Percentiles rank a stretch among this genome's conserved stretches.
Conservation (phyloP, 2,113 vertebrate genomes). For the Amblyornis subalaris region DNA sequence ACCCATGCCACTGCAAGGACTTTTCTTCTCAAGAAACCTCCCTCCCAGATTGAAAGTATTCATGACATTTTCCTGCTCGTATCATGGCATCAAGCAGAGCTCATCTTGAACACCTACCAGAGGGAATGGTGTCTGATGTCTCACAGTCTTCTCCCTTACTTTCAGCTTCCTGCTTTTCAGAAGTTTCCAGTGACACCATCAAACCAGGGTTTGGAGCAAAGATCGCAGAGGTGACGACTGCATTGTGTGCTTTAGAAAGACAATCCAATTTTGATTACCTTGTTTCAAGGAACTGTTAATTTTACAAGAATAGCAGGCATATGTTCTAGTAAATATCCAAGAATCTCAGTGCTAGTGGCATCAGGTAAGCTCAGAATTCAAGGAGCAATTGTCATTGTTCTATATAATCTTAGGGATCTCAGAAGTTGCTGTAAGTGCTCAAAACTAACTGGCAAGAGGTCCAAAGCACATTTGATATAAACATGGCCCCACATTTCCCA, state of each 20-base stretch:
- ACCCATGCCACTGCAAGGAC: not conserved
- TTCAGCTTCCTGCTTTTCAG: slow-evolving; percentile 86
- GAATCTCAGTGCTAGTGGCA: not conserved
- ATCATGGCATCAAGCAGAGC: not conserved
- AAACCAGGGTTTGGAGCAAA: slow-evolving; percentile 93
- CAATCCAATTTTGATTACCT: not conserved
- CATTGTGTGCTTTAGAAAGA: slow-evolving; percentile 87
- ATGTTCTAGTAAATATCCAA: not conserved
- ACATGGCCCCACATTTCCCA: not conserved
- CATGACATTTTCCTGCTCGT: not conserved
- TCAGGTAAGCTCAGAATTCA: not conserved
- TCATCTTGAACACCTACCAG: slow-evolving; percentile 74
- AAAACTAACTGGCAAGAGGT: not conserved
- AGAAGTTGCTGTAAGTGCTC: not conserved
- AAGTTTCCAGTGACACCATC: slow-evolving; percentile 83
- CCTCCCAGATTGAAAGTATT: not conserved
- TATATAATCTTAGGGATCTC: not conserved
- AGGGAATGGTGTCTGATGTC: slow-evolving; percentile 82
- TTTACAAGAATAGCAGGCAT: not conserved
- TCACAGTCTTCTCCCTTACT: slow-evolving; percentile 78
- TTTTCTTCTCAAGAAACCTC: not conserved
- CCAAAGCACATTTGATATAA: not conserved
- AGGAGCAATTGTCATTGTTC: not conserved
- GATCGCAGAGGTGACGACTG: slow-evolving; percentile 95
- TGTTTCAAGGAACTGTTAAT: not conserved